phyloP scores from a whole-genome alignment of 2,797 vertebrate genomes.

The Intellagama lesueurii region DNA sequence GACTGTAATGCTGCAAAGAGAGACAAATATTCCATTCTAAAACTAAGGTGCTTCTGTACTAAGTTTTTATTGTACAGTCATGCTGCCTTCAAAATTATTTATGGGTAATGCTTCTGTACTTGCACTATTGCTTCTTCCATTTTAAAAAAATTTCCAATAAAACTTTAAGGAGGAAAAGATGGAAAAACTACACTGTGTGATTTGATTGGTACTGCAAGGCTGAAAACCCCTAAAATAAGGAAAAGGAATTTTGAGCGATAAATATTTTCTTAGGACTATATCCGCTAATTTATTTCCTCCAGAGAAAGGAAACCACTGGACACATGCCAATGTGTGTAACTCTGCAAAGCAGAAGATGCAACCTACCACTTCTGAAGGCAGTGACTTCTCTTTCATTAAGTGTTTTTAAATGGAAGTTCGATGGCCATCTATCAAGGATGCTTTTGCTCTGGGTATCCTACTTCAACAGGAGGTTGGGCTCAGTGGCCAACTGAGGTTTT shows the following conservation, averaged over 20 bases:
- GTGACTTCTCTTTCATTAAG: neutral
- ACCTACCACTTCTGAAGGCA: no score
- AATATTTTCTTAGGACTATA: slow-evolving; percentile 21
- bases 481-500: no score
- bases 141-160: neutral
- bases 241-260: slow-evolving; percentile 32
- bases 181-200: neutral
- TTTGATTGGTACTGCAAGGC: neutral
- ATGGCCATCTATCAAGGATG: no score
- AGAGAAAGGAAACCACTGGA: neutral
- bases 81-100: neutral
- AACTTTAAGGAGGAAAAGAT: neutral
- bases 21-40: slow-evolving; percentile 41
- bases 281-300: neutral
- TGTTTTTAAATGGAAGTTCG: neutral
- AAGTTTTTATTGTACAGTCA: neutral
- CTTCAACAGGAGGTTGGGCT: no score
- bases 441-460: no score
- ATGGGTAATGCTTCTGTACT: neutral
- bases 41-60: neutral
- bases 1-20: slow-evolving; percentile 58
- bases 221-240: slow-evolving; percentile 6
- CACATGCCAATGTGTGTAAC: neutral
- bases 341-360: neutral
- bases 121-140: neutral